Base-by-base conservation (phyloP, 2,797 vertebrate genomes). In the Cottoperca gobio region DNA sequence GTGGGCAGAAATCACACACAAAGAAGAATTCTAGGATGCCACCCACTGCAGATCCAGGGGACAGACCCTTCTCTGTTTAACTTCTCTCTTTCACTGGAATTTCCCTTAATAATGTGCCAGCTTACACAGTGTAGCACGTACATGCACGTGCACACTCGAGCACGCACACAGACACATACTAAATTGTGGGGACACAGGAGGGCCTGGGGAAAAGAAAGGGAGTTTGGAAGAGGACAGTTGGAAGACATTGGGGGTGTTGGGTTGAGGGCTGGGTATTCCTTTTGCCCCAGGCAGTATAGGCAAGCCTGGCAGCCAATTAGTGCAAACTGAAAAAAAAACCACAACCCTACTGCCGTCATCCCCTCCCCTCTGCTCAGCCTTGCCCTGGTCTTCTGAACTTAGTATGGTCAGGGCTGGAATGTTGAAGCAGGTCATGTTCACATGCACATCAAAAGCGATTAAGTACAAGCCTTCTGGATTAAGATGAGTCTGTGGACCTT, bases 361-460 rank as follows among this genome's bases (percentile, higher is more conserved):
- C 69, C 71, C 55, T 49, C 80, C 69, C 70, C 58, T 73, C 54
- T 69, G 43, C 55, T 78, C 67, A 68, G 76, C 45, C 70, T 63
- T 71, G 76, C 70, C 86, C 78, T 79, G 78, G 70, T 88, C 88
- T 68, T 84, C 82, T 86, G 84, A 90, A 91, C 91, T 72, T 70
- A 81, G 76, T 88, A 54, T 86, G 86, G 84, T 73, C 79, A 74
- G 79, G 82, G 80, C 81, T 86, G 87, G 84, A 92, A 88, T 82
- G 63, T 82, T 78, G 85, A 86, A 86, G 85, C 80, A 81, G 84
- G 85, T 92, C 77, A 83, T 85, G 87, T 93, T 94, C 91, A 91
- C 85, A 93, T 86, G 90, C 87, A 93, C 90, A 93, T 95, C 93
- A 93, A 93, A 91, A 89, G 86, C 69, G 86, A 94, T 94, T 91